A percentile compares a stretch with the other conserved stretches of the same genome.
Conservation (phyloP, 2,113 vertebrate genomes). For the Halcyon senegalensis region DNA sequence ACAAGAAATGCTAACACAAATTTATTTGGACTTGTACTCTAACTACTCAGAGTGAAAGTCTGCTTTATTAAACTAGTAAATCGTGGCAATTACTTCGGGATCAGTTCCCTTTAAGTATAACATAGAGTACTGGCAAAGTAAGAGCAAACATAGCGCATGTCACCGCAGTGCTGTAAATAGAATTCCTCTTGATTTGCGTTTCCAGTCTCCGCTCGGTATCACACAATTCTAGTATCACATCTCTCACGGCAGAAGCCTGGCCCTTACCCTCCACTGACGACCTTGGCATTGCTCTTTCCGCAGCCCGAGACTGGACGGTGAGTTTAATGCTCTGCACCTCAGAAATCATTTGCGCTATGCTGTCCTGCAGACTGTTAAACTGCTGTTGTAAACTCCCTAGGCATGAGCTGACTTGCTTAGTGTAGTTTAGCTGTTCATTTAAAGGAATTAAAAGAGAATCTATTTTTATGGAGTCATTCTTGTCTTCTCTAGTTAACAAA, state of each 20-base stretch:
- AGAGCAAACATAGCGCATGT: constrained; percentile 81
- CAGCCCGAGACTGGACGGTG: constrained; percentile 30
- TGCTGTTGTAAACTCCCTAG: constrained; percentile 77
- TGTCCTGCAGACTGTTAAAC: constrained; percentile 76
- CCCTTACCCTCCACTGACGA: constrained; percentile 42
- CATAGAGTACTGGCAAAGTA: constrained; percentile 84
- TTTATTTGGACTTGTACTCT: constrained; percentile 4
- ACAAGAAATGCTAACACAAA: neutral
- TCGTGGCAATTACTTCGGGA: neutral
- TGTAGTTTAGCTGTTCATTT: constrained; percentile 78
- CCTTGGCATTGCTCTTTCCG: constrained; percentile 12
- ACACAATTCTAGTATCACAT: constrained; percentile 76
- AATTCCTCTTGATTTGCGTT: constrained; percentile 81
- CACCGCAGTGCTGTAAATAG: constrained; percentile 81
- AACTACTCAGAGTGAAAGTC: neutral
- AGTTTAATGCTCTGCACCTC: constrained; percentile 75
- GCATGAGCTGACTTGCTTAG: constrained; percentile 74
- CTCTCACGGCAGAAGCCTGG: constrained; percentile 66
- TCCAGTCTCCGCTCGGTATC: constrained; percentile 82
- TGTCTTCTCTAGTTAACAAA: neutral
- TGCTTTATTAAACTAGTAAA: constrained; percentile 8
- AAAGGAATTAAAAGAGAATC: constrained; percentile 75
- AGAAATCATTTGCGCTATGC: constrained; percentile 53
- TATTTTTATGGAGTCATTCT: constrained; percentile 42
- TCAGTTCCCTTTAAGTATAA: constrained; percentile 84